Base-by-base conservation (phyloP, 2,113 vertebrate genomes). In the Erythrocebus patas region DNA sequence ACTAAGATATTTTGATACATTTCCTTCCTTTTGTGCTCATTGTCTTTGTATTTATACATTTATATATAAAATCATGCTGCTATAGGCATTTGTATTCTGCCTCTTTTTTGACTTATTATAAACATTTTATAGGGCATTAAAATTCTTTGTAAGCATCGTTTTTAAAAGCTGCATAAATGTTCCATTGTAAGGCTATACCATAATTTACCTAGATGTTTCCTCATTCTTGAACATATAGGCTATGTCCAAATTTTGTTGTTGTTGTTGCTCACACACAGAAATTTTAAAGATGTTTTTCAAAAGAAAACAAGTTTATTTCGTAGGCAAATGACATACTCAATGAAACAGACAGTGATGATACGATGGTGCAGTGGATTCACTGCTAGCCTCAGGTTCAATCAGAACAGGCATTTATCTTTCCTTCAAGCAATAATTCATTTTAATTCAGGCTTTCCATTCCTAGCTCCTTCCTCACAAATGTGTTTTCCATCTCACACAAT, bases 91-190 rank as follows among this genome's bases (percentile, higher is more conserved):
- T 94, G 78, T 82, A 91, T 89, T 52, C 66, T 97, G 95, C 70
- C 79, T 97, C 40, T 79, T 90, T 96, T 95, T 88, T 96, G 70
- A 97, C 73, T 97, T 98, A 96, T 80, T 92, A 94, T 84, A 95
- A 92, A 64, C 91, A 96, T 96, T 97, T 97, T 96, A 97, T 84
- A 95, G 91, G 82, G 61, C 72, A 98, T 95, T 98, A 96, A 96
- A 97, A 94, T 96, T 97, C 93, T 93, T 93, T 94, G 84, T 91
- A 97, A 98, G 73, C 97, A 97, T 94, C 5, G 0, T 96, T 97
- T 96, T 97, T 97, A 98, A 98, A 91, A 97, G 92, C 89, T 88
- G 66, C 90, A 90, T 90, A 97, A 97, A 97, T 91, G 94, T 91
- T 95, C 88, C 92, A 93, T 57, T 76, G n/a, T 96, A 95, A 95